Conservation (phyloP, 2,888 invertebrate species). For the Cheilosia impressa region DNA sequence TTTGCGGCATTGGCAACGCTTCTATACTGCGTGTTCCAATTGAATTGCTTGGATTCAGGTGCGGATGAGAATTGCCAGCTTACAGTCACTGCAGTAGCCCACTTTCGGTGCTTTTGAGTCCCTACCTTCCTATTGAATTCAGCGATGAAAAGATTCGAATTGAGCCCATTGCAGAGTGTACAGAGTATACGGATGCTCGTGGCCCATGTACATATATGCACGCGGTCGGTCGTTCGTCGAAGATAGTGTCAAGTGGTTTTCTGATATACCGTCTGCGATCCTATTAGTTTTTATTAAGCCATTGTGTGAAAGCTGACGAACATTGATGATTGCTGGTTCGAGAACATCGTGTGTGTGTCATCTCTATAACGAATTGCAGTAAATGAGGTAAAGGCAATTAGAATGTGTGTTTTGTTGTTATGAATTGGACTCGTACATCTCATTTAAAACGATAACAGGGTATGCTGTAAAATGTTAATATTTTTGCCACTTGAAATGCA, state of each 20-base stretch:
- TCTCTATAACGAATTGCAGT: conserved; percentile 14
- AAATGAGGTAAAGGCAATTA: conserved; percentile 57
- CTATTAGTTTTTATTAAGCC: conserved; percentile 67
- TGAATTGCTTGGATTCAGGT: conserved; percentile 58
- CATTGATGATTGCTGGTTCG: neutral
- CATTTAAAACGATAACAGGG: conserved; percentile 42
- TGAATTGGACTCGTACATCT: conserved; percentile 43
- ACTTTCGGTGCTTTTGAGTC: conserved; percentile 46
- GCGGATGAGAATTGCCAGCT: conserved; percentile 19
- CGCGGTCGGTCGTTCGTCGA: conserved; percentile 33
- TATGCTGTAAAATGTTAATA: conserved; percentile 28
- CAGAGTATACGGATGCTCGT: conserved; percentile 32
- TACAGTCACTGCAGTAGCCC: conserved; percentile 37
- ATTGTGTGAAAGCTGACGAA: conserved; percentile 47
- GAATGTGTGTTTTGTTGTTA: conserved; percentile 39
- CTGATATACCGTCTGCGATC: conserved; percentile 58
- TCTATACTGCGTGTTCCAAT: conserved; percentile 39
- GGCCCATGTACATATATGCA: conserved; percentile 20
- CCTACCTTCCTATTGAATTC: conserved; percentile 48
- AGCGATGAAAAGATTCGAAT: conserved; percentile 56
- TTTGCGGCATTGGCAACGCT: conserved; percentile 7
- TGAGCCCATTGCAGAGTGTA: conserved; percentile 43
- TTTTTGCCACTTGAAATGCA: conserved; percentile 6
- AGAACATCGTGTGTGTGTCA: neutral
- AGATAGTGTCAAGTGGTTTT: conserved; percentile 73